Evolutionary conservation across 2,797 vertebrate genomes (phyloP), one percentile per base, ranked within the genome.

Genomic region (Botia kubotai): DNA sequence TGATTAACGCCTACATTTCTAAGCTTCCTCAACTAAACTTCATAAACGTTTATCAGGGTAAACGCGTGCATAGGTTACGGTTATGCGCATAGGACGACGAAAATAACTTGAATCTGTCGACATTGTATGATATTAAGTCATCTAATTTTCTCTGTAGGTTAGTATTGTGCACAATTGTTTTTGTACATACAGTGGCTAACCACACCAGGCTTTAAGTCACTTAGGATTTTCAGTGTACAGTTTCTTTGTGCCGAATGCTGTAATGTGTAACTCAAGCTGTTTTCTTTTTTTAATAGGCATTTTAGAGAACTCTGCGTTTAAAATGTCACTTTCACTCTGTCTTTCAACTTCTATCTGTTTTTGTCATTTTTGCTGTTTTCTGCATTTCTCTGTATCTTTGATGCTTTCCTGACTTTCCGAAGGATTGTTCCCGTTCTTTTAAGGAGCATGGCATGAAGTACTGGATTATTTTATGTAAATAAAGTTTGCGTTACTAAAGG

Each of bases 401-500:
- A 93, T 87, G 90, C 91, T 89, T 93, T 93, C 93, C 87, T 94
- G 92, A 86, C 88, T 46, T 46, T 91, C 88, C 90, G 91, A 95
- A 93, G 92, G 89, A 92, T 93, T 91, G 90, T 92, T 95, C 95
- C 92, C 93, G 91, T 95, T 85, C 93, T 92, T 94, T 93, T 92
- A 89, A 91, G 88, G 86, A 92, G 96, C 95, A 98, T 95, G 95
- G 95, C 96, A 98, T 98, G 96, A 96, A 90, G 91, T 94, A 92
- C 94, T 93, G 93, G 82, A 92, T 89, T 90, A 87, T 87, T 70
- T 92, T 96, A 85, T 98, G 95, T 98, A 97, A 98, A 98, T 98
- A 98, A 46, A 46, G 43, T 96, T 96, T 96, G 93, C 95, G 92
- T 95, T 96, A 96, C 87, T 91, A 86, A 90, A 92, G 71, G 79